phyloP scores from a whole-genome alignment of 2,888 invertebrate species.

The Linnaemya vulpina region DNA sequence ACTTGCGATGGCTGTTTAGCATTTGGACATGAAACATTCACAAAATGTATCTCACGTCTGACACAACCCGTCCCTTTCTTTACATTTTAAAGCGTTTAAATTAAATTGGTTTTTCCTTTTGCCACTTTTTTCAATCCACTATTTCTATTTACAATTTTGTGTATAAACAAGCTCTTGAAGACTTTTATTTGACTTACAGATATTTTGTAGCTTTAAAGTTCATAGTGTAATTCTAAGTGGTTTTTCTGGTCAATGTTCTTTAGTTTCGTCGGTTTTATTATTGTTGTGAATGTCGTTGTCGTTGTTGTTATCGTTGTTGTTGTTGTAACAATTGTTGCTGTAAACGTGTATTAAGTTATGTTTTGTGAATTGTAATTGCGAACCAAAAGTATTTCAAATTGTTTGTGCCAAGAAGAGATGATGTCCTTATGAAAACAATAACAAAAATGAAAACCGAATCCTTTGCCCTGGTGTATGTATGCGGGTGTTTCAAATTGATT shows the following conservation, averaged over 20 bases:
- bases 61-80: background rate
- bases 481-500: background rate
- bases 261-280: conserved; percentile 22
- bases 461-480: background rate
- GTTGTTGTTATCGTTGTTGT: conserved; percentile 16
- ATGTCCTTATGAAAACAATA: conserved; percentile 44
- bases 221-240: conserved; percentile 62
- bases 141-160: background rate
- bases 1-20: no score
- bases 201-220: conserved; percentile 57
- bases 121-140: background rate
- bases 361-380: conserved; percentile 63
- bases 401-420: conserved; percentile 33
- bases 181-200: conserved; percentile 54
- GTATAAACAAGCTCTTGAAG: conserved; percentile 26
- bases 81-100: background rate
- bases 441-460: conserved; percentile 23
- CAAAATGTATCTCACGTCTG: background rate
- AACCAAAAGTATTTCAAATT: conserved; percentile 51
- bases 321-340: conserved; percentile 23
- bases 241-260: conserved; percentile 64
- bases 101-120: background rate
- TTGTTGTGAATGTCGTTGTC: background rate
- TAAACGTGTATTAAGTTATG: conserved; percentile 39
- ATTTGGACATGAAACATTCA: background rate